Conservation (phyloP, 2,888 invertebrate species). For the Patella depressa region DNA sequence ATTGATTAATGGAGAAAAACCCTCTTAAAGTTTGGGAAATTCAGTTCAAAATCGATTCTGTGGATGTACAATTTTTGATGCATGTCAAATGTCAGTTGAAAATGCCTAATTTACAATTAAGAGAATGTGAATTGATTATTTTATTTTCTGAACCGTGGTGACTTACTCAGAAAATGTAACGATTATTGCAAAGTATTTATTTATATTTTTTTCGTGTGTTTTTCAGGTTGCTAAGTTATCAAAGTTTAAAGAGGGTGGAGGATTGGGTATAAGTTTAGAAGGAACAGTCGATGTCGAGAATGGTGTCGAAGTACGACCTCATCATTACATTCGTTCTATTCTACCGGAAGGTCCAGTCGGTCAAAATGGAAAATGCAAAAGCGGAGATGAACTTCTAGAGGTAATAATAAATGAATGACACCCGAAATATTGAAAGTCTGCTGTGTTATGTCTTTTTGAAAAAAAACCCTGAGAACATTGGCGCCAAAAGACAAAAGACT, state of each 20-base stretch:
- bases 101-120: too few species aligned
- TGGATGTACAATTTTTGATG: too few species aligned
- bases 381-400: constrained; percentile 94
- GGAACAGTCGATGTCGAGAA: constrained; percentile 97
- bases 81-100: too few species aligned
- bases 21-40: too few species aligned
- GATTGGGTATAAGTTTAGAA: constrained; percentile 95
- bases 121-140: too few species aligned
- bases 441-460: neutral
- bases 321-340: constrained; percentile 98
- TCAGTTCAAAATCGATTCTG: too few species aligned
- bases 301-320: constrained; percentile 95
- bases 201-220: neutral
- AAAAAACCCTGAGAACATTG: too few species aligned
- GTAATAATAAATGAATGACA: constrained; percentile 20
- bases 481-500: too few species aligned
- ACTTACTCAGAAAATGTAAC: too few species aligned
- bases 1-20: too few species aligned
- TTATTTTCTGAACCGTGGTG: too few species aligned
- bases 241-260: constrained; percentile 90
- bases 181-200: neutral
- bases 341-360: constrained; percentile 98
- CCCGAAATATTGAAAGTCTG: neutral
- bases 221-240: constrained; percentile 89
- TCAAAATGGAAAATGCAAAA: constrained; percentile 86